phyloP scores from a whole-genome alignment of 2,113 vertebrate genomes.

The Alexandromys fortis region DNA sequence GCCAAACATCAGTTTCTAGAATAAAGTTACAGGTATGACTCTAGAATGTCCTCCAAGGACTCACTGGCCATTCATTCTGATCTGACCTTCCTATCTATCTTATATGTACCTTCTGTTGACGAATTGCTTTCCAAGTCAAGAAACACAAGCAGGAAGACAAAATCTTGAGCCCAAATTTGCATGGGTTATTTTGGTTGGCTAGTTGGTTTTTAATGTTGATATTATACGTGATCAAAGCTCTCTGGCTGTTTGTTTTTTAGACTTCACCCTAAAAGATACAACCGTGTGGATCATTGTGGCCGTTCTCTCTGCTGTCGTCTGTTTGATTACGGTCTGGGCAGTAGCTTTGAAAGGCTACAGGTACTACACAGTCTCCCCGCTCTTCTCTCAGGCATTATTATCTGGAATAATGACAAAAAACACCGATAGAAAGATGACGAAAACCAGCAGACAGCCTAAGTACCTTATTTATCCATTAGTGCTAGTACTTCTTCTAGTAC shows the following conservation, averaged over 20 bases:
- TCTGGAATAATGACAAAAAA: slow-evolving; percentile 2
- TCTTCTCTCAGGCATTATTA: not conserved
- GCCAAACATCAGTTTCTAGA: not conserved
- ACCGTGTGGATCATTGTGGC: slow-evolving; percentile 91
- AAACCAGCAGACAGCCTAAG: not conserved
- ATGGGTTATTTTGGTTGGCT: not conserved
- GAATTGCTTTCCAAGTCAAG: slow-evolving; percentile 8
- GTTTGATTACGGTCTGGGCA: slow-evolving; percentile 90
- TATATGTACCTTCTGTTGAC: not conserved
- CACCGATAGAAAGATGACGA: not conserved
- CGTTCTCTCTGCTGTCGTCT: slow-evolving; percentile 88
- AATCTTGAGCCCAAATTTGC: not conserved
- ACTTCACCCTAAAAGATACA: slow-evolving; percentile 85
- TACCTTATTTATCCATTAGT: slow-evolving; percentile 14
- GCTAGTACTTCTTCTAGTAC: not conserved
- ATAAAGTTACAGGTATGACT: not conserved
- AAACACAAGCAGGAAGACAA: not conserved
- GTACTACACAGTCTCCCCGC: slow-evolving; percentile 81
- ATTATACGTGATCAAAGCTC: slow-evolving; percentile 34
- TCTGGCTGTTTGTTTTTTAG: slow-evolving; percentile 85
- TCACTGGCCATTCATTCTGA: not conserved
- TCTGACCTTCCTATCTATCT: not conserved
- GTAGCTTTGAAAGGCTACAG: slow-evolving; percentile 91
- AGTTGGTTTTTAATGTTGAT: not conserved
- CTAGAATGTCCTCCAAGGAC: not conserved